A percentile compares a stretch with the other conserved stretches of the same genome.
These are phyloP conservation scores for Helostoma temminkii DNA, from an alignment of 2,797 vertebrate genomes.

Conservation along the genomic window DNA sequence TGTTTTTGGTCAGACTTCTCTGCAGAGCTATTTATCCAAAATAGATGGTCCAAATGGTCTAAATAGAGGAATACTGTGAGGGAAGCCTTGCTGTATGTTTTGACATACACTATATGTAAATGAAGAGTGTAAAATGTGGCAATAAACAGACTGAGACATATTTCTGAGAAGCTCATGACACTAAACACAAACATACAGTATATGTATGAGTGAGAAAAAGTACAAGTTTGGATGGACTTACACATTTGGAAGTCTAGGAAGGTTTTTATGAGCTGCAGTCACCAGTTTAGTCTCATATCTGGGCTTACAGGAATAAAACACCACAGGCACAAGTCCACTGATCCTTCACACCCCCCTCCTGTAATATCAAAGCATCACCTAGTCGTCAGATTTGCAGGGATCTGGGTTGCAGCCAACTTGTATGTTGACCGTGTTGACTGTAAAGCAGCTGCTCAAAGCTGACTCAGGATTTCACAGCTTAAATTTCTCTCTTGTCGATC, in stretches of 20 bases:
- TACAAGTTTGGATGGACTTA: too few species aligned
- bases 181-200: too few species aligned
- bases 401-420: conserved; percentile 53
- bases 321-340: conserved; percentile 12
- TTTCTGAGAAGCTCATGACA: neutral
- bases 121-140: neutral
- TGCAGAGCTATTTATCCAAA: neutral
- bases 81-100: neutral
- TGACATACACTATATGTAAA: neutral
- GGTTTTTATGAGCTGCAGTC: conserved; percentile 20
- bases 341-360: conserved; percentile 25
- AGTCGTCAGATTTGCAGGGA: conserved; percentile 46
- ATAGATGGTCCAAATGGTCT: neutral
- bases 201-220: too few species aligned
- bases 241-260: too few species aligned
- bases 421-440: conserved; percentile 63
- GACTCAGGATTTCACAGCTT: conserved; percentile 75
- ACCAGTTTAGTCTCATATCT: conserved; percentile 9
- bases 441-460: conserved; percentile 74
- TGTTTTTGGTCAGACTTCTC: neutral
- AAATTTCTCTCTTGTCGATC: conserved; percentile 48
- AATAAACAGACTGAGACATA: too few species aligned
- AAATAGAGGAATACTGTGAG: neutral
- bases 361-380: conserved; percentile 54
- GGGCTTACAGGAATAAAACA: conserved; percentile 16